Percentiles rank a stretch among this genome's conserved stretches.
phyloP scores from a whole-genome alignment of 2,888 invertebrate species.

The Phengaris arion region DNA sequence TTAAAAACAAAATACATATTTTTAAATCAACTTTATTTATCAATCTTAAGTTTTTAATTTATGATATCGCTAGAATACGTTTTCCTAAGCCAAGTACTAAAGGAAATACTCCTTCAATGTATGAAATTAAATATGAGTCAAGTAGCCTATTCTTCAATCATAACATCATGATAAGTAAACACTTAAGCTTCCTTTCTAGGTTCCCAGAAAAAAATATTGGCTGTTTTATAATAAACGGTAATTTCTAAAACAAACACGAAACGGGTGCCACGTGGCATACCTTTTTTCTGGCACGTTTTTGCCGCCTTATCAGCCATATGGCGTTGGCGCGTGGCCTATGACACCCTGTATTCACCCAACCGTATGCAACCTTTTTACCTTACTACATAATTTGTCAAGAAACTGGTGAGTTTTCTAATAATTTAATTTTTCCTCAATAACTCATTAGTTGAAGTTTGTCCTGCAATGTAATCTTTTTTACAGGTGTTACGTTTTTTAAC shows the following conservation, averaged over 20 bases:
- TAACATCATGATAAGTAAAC: neutral
- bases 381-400: slow-evolving; percentile 39
- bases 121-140: too few relatives aligned
- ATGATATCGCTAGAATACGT: too few relatives aligned
- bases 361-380: slow-evolving; percentile 14
- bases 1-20: too few relatives aligned
- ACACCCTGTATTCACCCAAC: slow-evolving; percentile 19
- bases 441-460: too few relatives aligned
- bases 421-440: neutral
- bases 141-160: neutral
- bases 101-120: too few relatives aligned
- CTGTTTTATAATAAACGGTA: slow-evolving; percentile 9
- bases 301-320: slow-evolving; percentile 65
- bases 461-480: too few relatives aligned
- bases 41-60: too few relatives aligned
- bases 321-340: slow-evolving; percentile 63
- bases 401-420: slow-evolving; percentile 34
- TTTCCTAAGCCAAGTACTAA: too few relatives aligned
- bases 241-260: slow-evolving; percentile 52
- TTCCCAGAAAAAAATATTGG: neutral
- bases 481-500: too few relatives aligned
- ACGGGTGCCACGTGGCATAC: slow-evolving; percentile 54
- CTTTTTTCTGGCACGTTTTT: slow-evolving; percentile 46
- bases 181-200: neutral
- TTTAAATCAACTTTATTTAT: too few relatives aligned